phyloP scores from a whole-genome alignment of 2,113 vertebrate species.

The Cygnus atratus region DNA sequence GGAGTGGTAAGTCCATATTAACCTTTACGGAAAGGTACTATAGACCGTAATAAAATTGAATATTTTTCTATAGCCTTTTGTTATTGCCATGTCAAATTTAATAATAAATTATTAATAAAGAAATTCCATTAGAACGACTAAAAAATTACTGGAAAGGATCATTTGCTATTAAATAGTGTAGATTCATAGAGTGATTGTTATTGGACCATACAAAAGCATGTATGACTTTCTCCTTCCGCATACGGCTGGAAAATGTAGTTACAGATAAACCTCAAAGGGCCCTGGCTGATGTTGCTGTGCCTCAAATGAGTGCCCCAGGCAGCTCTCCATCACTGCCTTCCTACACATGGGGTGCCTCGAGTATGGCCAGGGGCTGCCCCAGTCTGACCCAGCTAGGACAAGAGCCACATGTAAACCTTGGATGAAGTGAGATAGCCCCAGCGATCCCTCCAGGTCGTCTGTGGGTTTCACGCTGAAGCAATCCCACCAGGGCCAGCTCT shows the following conservation, averaged over 20 bases:
- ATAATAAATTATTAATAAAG: not conserved
- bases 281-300: not conserved
- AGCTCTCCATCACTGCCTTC: fast-evolving
- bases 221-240: not conserved
- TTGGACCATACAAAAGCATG: not conserved
- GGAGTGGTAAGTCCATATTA: not conserved
- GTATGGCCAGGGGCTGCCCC: not conserved
- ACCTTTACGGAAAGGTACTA: slow-evolving; percentile 1
- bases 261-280: not conserved
- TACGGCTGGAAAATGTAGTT: not conserved
- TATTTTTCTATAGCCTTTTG: slow-evolving; percentile 1
- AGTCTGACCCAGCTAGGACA: not conserved
- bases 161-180: slow-evolving; percentile 8
- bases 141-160: not conserved
- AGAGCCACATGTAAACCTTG: not conserved
- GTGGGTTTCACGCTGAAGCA: not conserved
- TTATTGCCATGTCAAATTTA: slow-evolving; percentile 24
- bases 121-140: not conserved
- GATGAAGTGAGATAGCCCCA: not conserved
- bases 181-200: not conserved
- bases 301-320: not conserved
- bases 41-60: not conserved
- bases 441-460: not conserved
- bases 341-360: fast-evolving
- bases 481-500: too few species aligned